Conservation (phyloP, 2,113 vertebrate genomes). For the Protomyctophum bolini region DNA sequence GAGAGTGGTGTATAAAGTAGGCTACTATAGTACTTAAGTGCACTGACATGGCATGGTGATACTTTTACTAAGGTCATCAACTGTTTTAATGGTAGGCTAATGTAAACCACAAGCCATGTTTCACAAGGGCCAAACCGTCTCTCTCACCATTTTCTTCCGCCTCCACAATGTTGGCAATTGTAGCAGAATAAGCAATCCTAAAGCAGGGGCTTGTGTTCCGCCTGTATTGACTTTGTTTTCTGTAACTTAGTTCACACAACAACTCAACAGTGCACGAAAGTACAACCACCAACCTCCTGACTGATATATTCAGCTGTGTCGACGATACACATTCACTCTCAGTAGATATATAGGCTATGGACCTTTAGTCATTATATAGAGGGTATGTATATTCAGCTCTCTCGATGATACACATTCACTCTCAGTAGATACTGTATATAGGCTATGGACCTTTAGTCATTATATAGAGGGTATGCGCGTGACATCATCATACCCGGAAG, state of each 20-base stretch:
- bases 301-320: neutral
- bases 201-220: slow-evolving; percentile 12
- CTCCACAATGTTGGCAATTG: slow-evolving; percentile 32
- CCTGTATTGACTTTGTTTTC: neutral
- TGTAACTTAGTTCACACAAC: neutral
- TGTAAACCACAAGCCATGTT: no score
- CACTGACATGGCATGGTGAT: no score
- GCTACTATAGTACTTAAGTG: no score
- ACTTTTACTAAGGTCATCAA: no score
- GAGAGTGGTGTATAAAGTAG: no score
- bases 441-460: slow-evolving; percentile 2
- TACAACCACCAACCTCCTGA: no score
- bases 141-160: neutral
- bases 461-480: no score
- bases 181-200: slow-evolving; percentile 26
- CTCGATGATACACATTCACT: neutral
- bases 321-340: neutral
- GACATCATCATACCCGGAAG: no score
- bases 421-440: neutral
- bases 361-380: slow-evolving; percentile 1
- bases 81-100: no score
- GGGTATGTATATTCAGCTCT: neutral
- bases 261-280: no score
- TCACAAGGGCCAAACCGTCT: neutral
- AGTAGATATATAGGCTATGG: neutral